Evolutionary conservation across 2,797 vertebrate species (phyloP).

Genomic region (Morus bassanus): DNA sequence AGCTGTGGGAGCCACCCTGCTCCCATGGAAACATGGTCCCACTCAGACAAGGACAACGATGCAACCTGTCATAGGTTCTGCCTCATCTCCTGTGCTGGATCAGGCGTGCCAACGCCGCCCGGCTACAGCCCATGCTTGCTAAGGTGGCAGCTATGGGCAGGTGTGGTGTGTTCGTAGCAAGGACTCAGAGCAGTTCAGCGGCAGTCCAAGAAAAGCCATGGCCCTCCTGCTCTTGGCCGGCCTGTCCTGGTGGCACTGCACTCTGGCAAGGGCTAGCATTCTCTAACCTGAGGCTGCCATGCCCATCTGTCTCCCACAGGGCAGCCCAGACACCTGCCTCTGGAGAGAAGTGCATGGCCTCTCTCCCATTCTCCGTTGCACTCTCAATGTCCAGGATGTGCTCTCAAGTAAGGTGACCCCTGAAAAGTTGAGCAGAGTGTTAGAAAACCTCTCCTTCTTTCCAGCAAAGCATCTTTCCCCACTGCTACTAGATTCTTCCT

Average conservation of each 20-base stretch:
- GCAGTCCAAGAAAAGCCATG: not conserved
- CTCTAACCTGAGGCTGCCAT: too few species aligned
- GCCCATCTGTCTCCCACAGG: too few species aligned
- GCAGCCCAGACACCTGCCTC: not conserved
- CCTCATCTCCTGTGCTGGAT: not conserved
- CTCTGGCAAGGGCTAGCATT: not conserved
- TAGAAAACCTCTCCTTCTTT: not conserved
- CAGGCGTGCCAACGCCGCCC: accelerated
- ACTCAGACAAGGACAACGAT: not conserved
- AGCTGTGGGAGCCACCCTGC: not conserved
- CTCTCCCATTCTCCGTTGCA: not conserved
- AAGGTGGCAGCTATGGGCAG: too few species aligned
- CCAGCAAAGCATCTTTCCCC: not conserved
- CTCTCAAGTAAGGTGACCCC: not conserved
- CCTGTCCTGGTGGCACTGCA: not conserved
- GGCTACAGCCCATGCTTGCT: accelerated
- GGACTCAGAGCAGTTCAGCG: accelerated
- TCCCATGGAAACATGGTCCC: not conserved
- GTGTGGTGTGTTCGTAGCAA: accelerated
- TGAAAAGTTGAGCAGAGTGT: not conserved
- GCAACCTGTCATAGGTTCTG: not conserved
- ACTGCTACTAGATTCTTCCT: not conserved
- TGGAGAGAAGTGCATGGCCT: accelerated
- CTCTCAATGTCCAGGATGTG: not conserved
- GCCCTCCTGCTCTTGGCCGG: not conserved